Percentiles rank a stretch among this genome's conserved stretches.
phyloP scores from a whole-genome alignment of 2,888 invertebrate species.

The Nemurella pictetii region DNA sequence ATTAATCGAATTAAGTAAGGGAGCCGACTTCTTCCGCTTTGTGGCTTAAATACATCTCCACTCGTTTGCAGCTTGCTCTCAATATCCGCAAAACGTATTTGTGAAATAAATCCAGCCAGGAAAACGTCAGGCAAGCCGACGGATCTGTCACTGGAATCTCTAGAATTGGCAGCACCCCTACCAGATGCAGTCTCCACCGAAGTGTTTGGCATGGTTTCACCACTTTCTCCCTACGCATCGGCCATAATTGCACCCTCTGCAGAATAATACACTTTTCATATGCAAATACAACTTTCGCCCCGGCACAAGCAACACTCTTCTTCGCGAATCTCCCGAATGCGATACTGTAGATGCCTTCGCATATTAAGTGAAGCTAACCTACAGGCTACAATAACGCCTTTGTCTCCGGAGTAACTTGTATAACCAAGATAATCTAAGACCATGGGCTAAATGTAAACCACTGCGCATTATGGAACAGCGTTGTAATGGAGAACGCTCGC shows the following conservation, averaged over 20 bases:
- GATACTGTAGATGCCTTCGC: background rate
- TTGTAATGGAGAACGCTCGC: background rate
- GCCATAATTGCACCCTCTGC: background rate
- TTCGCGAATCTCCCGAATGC: background rate
- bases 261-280: slow-evolving; percentile 2
- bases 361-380: slow-evolving; percentile 1
- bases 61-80: background rate
- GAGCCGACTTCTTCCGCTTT: background rate
- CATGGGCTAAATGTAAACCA: background rate
- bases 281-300: background rate
- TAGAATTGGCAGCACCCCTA: background rate
- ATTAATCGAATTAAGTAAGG: background rate
- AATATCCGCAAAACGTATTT: background rate
- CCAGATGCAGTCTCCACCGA: background rate
- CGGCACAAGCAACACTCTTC: background rate
- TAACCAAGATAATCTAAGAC: slow-evolving; percentile 3
- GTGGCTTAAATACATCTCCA: background rate
- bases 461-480: background rate
- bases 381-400: background rate
- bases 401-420: background rate
- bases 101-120: background rate
- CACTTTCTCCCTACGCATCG: background rate
- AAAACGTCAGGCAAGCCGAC: background rate
- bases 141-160: background rate
- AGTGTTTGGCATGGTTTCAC: no score